Percentiles rank a stretch among this genome's conserved stretches.
phyloP scores from a whole-genome alignment of 2,113 vertebrate species.

The western clawed frog (Xenopus tropicalis) region UCB_Xtro_10.0 CM004443.2:192805501-192806000 shows the following conservation, averaged over 20 bases:
- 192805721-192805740: slow-evolving; percentile 38
- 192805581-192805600: slow-evolving; percentile 30
- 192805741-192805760: slow-evolving; percentile 20
- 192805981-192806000: too few species aligned
- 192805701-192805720: slow-evolving; percentile 39
- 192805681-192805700: slow-evolving; percentile 41
- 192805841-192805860: too few species aligned
- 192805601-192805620: slow-evolving; percentile 37
- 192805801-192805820: slow-evolving; percentile 13
- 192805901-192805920: too few species aligned
- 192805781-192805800: not conserved
- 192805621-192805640: slow-evolving; percentile 42
- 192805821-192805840: not conserved
- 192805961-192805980: too few species aligned
- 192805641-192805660: slow-evolving; percentile 31
- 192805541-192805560: slow-evolving; percentile 41
- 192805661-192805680: slow-evolving; percentile 43
- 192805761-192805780: slow-evolving; percentile 17
- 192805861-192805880: too few species aligned
- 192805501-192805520: slow-evolving; percentile 39
- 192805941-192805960: too few species aligned
- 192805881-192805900: too few species aligned
- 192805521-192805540: slow-evolving; percentile 35
- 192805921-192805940: too few species aligned
- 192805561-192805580: slow-evolving; percentile 43